Conservation (phyloP, 1,140 invertebrate species). For the Pectinophora gossypiella region DNA sequence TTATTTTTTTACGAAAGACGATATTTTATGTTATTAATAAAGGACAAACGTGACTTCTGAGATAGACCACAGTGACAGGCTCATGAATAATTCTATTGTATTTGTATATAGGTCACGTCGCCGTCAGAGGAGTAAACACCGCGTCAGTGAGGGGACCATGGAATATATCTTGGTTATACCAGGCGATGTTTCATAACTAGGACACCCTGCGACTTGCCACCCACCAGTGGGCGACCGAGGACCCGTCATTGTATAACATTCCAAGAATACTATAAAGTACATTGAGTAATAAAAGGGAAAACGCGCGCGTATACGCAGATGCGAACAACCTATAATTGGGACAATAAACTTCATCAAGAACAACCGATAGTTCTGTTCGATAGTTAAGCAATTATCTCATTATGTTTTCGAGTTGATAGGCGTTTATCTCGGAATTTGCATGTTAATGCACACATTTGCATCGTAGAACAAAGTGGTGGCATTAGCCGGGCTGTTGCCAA, state of each 20-base stretch:
- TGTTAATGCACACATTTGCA: conserved; percentile 25
- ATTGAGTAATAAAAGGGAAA: not conserved
- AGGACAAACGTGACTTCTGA: not conserved
- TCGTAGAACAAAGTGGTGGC: conserved; percentile 13
- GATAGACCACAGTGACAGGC: conserved; percentile 20
- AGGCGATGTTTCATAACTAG: conserved; percentile 24
- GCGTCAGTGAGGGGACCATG: conserved; percentile 14
- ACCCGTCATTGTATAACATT: not conserved
- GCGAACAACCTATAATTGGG: conserved; percentile 63
- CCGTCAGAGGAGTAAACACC: conserved; percentile 33
- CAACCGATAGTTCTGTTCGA: conserved; percentile 46
- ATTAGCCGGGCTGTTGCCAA: conserved; percentile 5
- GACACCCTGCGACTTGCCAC: conserved; percentile 1
- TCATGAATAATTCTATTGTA: conserved; percentile 56
- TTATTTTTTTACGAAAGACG: no score
- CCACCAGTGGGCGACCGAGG: not conserved
- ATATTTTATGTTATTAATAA: no score
- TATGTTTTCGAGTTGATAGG: conserved; percentile 42
- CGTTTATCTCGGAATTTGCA: conserved; percentile 39
- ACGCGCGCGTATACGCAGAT: conserved; percentile 10
- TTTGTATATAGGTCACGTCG: conserved; percentile 50
- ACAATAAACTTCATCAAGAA: conserved; percentile 68
- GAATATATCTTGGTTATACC: conserved; percentile 15
- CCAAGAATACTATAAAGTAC: not conserved
- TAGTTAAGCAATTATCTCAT: conserved; percentile 58